Conservation (phyloP, 2,797 vertebrate genomes). For the Rhinoraja longicauda region DNA sequence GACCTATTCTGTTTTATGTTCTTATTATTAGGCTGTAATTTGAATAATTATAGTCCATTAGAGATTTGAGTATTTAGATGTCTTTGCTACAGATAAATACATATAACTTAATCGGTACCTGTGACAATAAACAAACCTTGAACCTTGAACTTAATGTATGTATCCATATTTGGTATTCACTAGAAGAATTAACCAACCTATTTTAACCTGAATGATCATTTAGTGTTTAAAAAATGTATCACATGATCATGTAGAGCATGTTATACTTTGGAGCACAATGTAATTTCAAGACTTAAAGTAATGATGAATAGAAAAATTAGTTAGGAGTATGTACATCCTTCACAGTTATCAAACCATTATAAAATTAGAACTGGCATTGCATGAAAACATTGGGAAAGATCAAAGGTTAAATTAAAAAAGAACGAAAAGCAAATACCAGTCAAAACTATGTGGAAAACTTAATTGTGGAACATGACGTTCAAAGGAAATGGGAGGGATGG, state of each 20-base stretch:
- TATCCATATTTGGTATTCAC: too few relatives aligned
- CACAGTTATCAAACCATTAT: neutral
- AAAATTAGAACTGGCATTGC: neutral
- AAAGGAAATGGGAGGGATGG: neutral
- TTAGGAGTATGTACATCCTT: neutral
- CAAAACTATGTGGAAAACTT: neutral
- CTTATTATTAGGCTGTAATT: neutral
- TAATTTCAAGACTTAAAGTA: neutral
- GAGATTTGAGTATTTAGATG: neutral
- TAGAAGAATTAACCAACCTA: neutral
- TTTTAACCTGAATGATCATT: neutral
- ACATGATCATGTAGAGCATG: neutral
- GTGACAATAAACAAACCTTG: too few relatives aligned
- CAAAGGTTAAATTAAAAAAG: neutral
- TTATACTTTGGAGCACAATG: neutral
- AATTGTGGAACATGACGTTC: neutral
- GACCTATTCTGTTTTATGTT: too few relatives aligned
- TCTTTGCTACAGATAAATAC: neutral
- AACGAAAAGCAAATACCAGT: neutral
- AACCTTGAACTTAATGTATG: too few relatives aligned
- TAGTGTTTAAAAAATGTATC: neutral
- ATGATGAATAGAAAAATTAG: neutral
- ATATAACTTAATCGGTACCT: neutral
- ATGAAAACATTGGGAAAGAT: neutral
- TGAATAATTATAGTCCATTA: neutral